A percentile compares a stretch with the other conserved stretches of the same genome.
phyloP scores from a whole-genome alignment of 2,113 vertebrate species.

The Dermatemys mawii region DNA sequence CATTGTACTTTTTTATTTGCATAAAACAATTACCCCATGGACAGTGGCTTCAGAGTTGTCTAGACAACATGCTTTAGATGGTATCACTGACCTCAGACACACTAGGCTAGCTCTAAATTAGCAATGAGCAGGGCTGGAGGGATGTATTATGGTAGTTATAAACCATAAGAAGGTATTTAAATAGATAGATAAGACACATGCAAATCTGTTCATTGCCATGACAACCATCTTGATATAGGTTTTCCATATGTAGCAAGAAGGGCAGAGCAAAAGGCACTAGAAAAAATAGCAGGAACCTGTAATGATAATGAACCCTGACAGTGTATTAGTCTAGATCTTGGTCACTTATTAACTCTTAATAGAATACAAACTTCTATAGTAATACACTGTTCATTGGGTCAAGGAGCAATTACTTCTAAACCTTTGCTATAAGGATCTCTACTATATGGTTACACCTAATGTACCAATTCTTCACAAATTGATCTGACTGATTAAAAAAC shows the following conservation, averaged over 20 bases:
- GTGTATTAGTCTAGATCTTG: slow-evolving; percentile 84
- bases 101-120: slow-evolving; percentile 94
- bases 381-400: slow-evolving; percentile 68
- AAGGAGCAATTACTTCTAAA: slow-evolving; percentile 75
- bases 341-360: slow-evolving; percentile 88
- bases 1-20: slow-evolving; percentile 85
- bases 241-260: slow-evolving; percentile 90
- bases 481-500: slow-evolving; percentile 71
- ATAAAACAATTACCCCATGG: slow-evolving; percentile 91
- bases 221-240: slow-evolving; percentile 93
- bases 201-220: slow-evolving; percentile 93
- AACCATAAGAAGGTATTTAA: slow-evolving; percentile 97
- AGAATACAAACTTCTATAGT: slow-evolving; percentile 78
- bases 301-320: slow-evolving; percentile 87
- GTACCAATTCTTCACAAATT: slow-evolving; percentile 75
- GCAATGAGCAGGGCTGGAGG: slow-evolving; percentile 89
- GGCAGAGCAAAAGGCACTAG: slow-evolving; percentile 82
- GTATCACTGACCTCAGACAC: slow-evolving; percentile 88
- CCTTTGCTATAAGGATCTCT: slow-evolving; percentile 60
- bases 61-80: slow-evolving; percentile 91
- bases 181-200: slow-evolving; percentile 95
- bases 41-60: slow-evolving; percentile 88
- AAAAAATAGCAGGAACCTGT: slow-evolving; percentile 80
- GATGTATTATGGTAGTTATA: slow-evolving; percentile 90
- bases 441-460: slow-evolving; percentile 59